Percentiles rank a stretch among this genome's conserved stretches.
These are phyloP conservation scores for Tenthredo livida DNA, from an alignment of 2,888 invertebrate genomes.

Conservation along the genomic window DNA sequence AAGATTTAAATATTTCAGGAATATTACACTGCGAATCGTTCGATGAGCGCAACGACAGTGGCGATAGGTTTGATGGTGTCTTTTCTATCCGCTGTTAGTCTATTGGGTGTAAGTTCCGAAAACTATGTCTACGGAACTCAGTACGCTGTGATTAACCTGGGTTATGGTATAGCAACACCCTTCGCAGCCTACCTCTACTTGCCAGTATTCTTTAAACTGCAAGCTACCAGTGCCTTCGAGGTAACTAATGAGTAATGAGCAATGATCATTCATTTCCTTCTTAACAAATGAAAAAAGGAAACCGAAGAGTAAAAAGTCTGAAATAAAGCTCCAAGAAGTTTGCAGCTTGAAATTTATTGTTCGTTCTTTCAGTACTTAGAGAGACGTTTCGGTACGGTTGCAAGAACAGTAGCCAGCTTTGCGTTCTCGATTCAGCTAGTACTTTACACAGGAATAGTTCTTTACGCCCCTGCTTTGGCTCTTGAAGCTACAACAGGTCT, in stretches of 20 bases:
- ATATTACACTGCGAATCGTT: slow-evolving; percentile 89
- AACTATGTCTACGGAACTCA: slow-evolving; percentile 92
- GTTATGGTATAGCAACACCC: slow-evolving; percentile 90
- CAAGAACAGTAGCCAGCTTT: slow-evolving; percentile 89
- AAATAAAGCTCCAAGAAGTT: not conserved
- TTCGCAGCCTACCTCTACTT: slow-evolving; percentile 88
- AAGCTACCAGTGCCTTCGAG: slow-evolving; percentile 92
- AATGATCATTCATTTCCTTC: not conserved
- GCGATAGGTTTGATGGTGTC: slow-evolving; percentile 94
- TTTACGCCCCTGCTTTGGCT: slow-evolving; percentile 95
- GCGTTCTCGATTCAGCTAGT: slow-evolving; percentile 94
- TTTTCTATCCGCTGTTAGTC: slow-evolving; percentile 93
- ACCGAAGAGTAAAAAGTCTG: not conserved
- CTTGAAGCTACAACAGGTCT: slow-evolving; percentile 91
- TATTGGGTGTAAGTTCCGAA: slow-evolving; percentile 92
- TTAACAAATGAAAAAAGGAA: not conserved
- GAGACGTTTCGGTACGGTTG: slow-evolving; percentile 87
- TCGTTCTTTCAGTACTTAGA: slow-evolving; percentile 88
- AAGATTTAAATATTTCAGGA: slow-evolving; percentile 81
- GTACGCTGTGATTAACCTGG: slow-evolving; percentile 89
- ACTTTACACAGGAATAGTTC: slow-evolving; percentile 92
- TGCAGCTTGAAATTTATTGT: not conserved
- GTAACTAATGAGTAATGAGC: too few species aligned
- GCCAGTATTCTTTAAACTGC: slow-evolving; percentile 91
- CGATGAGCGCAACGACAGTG: slow-evolving; percentile 89